These are phyloP conservation scores for Clarias laeviceps DNA, from an alignment of 2,797 vertebrate species.

Conservation along the genomic window DNA sequence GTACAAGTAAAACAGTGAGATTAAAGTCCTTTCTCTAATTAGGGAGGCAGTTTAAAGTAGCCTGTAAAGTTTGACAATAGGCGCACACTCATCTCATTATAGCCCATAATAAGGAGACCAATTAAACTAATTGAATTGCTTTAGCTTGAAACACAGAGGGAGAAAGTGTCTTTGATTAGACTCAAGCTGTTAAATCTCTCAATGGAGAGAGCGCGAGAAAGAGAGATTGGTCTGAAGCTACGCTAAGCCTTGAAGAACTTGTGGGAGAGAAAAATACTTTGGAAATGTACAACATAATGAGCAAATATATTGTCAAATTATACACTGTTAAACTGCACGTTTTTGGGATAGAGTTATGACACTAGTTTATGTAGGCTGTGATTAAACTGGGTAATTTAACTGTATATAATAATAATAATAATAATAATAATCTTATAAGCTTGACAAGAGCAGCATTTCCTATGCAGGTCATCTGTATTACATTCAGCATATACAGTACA, in stretches of 20 bases:
- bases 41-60: conserved; percentile 67
- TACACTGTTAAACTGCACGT: neutral
- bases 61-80: conserved; percentile 73
- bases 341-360: neutral
- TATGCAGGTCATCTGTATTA: neutral
- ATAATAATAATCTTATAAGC: neutral
- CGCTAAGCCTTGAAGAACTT: conserved; percentile 64
- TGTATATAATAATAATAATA: neutral
- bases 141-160: conserved; percentile 68
- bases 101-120: conserved; percentile 72
- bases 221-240: conserved; percentile 52
- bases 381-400: neutral
- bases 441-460: neutral
- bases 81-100: conserved; percentile 67
- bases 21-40: conserved; percentile 73
- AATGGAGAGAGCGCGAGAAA: conserved; percentile 55
- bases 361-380: neutral
- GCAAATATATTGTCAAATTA: conserved; percentile 6
- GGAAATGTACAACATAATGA: conserved; percentile 25
- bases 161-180: conserved; percentile 69
- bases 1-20: conserved; percentile 67
- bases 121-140: conserved; percentile 77
- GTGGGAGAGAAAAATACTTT: conserved; percentile 44
- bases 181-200: conserved; percentile 71
- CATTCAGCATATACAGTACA: neutral